phyloP scores from a whole-genome alignment of 2,113 vertebrate genomes.

The Hippolais icterina region DNA sequence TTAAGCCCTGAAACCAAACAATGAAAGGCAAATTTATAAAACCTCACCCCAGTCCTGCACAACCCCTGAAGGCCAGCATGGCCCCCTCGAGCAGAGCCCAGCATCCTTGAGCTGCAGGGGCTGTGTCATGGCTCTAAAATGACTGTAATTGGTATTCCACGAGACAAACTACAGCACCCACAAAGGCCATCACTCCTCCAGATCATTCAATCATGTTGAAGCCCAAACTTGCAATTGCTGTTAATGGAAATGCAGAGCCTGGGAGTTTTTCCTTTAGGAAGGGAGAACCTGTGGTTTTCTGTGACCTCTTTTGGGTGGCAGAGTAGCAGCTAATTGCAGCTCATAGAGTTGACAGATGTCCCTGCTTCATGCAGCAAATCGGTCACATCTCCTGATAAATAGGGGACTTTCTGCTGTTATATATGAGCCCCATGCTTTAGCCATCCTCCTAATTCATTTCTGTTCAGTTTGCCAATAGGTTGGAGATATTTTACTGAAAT shows the following conservation, averaged over 20 bases:
- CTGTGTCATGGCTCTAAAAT: not conserved
- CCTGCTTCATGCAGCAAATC: not conserved
- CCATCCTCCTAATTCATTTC: not conserved
- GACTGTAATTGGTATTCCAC: not conserved
- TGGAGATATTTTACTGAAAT: not conserved
- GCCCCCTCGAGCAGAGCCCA: not conserved
- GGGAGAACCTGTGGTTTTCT: not conserved
- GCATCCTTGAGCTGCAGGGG: not conserved
- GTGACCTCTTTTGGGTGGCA: slow-evolving; percentile 24
- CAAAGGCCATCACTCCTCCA: not conserved
- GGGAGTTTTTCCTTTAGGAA: not conserved
- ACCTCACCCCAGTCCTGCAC: fast-evolving
- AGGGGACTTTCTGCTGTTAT: slow-evolving; percentile 7
- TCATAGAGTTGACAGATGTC: not conserved
- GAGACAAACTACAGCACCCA: not conserved
- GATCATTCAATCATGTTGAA: not conserved
- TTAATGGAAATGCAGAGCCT: not conserved
- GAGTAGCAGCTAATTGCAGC: slow-evolving; percentile 23
- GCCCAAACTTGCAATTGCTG: not conserved
- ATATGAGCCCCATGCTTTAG: not conserved
- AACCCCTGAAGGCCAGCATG: fast-evolving
- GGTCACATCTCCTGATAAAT: slow-evolving; percentile 14
- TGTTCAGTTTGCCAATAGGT: not conserved
- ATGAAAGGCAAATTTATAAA: not conserved
- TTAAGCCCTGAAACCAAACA: not conserved